These are phyloP conservation scores for Prionace glauca DNA, from an alignment of 2,797 vertebrate genomes.

Conservation along the genomic window DNA sequence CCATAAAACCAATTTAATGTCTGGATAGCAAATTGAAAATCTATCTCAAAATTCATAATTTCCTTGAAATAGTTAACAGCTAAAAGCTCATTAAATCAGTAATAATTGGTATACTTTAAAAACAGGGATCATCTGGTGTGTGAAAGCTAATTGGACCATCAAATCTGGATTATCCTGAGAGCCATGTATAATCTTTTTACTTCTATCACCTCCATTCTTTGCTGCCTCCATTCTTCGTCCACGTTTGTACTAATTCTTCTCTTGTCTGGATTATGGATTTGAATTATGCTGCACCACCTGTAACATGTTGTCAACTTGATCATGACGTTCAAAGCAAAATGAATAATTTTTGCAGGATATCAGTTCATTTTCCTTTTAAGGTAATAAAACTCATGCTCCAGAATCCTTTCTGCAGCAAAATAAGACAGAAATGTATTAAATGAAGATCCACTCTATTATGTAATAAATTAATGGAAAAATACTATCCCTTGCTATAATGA, in stretches of 20 bases:
- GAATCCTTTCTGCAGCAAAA: neutral
- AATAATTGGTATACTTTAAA: neutral
- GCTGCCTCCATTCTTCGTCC: neutral
- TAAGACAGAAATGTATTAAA: neutral
- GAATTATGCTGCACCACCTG: constrained; percentile 50
- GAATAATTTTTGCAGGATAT: neutral
- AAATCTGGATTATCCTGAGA: neutral
- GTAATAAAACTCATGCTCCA: neutral
- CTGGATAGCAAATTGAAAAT: neutral
- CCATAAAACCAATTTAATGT: neutral
- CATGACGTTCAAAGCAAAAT: neutral
- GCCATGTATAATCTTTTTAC: neutral
- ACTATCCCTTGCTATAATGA: neutral
- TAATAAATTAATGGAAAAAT: neutral
- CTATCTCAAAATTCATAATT: neutral
- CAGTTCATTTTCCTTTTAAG: constrained; percentile 23
- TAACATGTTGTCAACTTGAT: neutral
- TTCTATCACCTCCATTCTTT: neutral
- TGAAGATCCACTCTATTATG: neutral
- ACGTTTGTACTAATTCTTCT: neutral
- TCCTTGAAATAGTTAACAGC: neutral
- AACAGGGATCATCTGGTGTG: neutral
- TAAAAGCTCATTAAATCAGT: neutral
- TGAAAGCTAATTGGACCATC: neutral
- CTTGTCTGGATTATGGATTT: constrained; percentile 33